Evolutionary conservation across 1,140 invertebrate species (phyloP).

Genomic region (Druon quercuslanigerum): DNA sequence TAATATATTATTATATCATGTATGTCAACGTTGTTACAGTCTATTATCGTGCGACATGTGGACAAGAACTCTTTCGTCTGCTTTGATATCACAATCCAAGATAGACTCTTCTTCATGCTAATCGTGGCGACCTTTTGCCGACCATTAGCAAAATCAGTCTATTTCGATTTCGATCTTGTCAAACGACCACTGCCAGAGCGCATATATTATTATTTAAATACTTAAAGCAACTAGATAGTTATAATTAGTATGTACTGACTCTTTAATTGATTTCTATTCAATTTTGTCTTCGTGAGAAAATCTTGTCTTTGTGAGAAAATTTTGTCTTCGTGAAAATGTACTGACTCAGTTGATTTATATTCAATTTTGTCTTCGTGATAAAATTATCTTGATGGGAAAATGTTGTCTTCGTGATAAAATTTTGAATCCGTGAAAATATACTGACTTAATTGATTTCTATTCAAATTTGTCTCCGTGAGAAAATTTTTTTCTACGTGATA

Average conservation of each 20-base stretch:
- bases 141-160: slow-evolving; percentile 59
- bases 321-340: not conserved
- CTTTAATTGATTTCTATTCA: not conserved
- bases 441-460: too few relatives aligned
- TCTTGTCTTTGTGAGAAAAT: too few relatives aligned
- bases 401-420: too few relatives aligned
- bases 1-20: slow-evolving; percentile 61
- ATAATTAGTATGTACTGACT: slow-evolving; percentile 14
- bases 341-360: too few relatives aligned
- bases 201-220: slow-evolving; percentile 50
- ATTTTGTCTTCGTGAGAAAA: too few relatives aligned
- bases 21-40: slow-evolving; percentile 53
- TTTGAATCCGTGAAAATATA: too few relatives aligned
- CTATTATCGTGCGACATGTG: slow-evolving; percentile 49
- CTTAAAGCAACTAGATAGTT: slow-evolving; percentile 6
- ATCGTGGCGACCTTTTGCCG: slow-evolving; percentile 44
- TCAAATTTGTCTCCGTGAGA: too few relatives aligned
- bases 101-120: slow-evolving; percentile 60
- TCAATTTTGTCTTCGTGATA: too few relatives aligned
- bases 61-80: slow-evolving; percentile 52
- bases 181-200: slow-evolving; percentile 61
- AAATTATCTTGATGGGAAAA: too few relatives aligned
- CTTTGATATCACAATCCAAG: slow-evolving; percentile 41
- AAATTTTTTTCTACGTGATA: too few relatives aligned
- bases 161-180: slow-evolving; percentile 52